Percentiles rank a stretch among this genome's conserved stretches.
phyloP scores from a whole-genome alignment of 2,113 vertebrate genomes.

The Podarcis muralis region DNA sequence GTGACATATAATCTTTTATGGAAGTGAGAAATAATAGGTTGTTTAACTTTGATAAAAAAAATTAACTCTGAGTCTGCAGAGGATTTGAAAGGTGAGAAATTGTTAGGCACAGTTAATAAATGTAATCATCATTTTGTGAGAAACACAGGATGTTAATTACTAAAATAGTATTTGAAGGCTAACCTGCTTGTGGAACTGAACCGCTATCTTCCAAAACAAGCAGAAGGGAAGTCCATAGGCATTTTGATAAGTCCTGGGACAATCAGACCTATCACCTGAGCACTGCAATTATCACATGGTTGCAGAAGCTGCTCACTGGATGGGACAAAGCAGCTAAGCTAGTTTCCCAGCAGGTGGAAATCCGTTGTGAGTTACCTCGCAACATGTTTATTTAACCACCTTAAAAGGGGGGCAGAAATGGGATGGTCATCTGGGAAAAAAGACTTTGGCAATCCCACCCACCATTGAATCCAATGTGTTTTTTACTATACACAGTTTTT shows the following conservation, averaged over 20 bases:
- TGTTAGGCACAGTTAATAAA: neutral
- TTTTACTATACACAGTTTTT: too few species aligned
- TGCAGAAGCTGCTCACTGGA: neutral
- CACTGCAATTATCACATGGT: neutral
- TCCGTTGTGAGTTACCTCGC: too few species aligned
- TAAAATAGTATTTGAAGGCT: conserved; percentile 2
- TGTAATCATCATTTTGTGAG: conserved; percentile 20
- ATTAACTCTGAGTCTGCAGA: conserved; percentile 9
- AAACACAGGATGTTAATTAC: conserved; percentile 8
- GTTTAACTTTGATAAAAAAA: neutral
- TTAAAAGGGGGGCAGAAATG: too few species aligned
- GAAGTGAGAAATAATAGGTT: conserved; percentile 32
- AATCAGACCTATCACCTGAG: too few species aligned
- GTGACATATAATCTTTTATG: neutral
- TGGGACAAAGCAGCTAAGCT: too few species aligned
- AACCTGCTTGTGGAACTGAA: conserved; percentile 14
- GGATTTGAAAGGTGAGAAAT: neutral
- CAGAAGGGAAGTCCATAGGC: conserved; percentile 19
- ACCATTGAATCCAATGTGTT: too few species aligned
- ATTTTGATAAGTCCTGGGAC: neutral
- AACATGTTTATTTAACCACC: too few species aligned
- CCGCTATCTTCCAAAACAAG: neutral
- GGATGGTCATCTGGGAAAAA: too few species aligned
- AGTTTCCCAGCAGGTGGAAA: too few species aligned
- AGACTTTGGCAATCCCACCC: too few species aligned